Base-by-base conservation (phyloP, 2,888 invertebrate species). In the Torymus aiolomorphi region DNA sequence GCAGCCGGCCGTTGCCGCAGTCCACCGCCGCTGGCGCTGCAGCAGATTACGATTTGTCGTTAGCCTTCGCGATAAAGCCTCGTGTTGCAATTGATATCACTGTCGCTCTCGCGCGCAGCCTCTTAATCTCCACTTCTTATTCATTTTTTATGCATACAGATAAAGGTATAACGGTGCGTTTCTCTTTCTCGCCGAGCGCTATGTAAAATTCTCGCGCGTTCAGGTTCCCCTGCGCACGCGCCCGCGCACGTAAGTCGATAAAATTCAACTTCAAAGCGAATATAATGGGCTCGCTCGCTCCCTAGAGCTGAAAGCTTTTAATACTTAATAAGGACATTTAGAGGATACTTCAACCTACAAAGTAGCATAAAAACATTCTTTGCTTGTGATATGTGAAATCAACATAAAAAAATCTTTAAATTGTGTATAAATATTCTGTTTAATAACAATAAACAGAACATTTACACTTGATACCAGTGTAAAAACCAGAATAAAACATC, bases 31-130 rank as follows among this genome's bases (percentile, higher is more conserved):
- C 42, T 42, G 42, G 42, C 42, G 42, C 42, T 42, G 75, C 81
- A 77, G 81, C 82, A 86, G 89, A 89, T 89, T 89, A 89, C 87
- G 88, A 86, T 89, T 87, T 88, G 88, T 88, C 88, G 88, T 88
- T 89, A 88, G 88, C 88, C 88, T 86, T 86, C 81, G 88, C 86
- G 89, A 89, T 89, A 88, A 89, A 89, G 86, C 71, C 66, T 59
- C 81, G 69, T 86, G 87, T 86, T 83, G 86, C 85, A 86, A 86
- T 85, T 86, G 88, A 89, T 88, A 88, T 84, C 85, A 80, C 12
- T 79, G 83, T 42, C 85, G n/a, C n/a, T n/a, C 42, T 31, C 67
- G 42, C 82, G 86, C 84, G 86, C 85, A 85, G 86, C 86, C 85
- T 87, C 86, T 82, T 66, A 83, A 86, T 86, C 85, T 56, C 54